These are phyloP conservation scores for Fulica atra DNA, from an alignment of 2,113 vertebrate genomes.

Conservation along the genomic window DNA sequence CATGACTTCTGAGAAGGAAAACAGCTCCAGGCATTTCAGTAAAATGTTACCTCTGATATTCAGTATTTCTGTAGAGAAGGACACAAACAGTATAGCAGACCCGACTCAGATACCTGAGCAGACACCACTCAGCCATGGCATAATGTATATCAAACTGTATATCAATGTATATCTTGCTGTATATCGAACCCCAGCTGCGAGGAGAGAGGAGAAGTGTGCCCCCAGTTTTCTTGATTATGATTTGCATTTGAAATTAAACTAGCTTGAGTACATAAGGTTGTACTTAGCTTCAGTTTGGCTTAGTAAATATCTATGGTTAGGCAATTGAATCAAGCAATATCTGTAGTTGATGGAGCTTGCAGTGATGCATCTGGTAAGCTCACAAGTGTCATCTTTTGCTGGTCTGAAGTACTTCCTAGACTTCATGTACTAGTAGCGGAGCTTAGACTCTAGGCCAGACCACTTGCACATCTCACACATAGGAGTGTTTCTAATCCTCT, in stretches of 20 bases:
- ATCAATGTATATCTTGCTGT: background rate
- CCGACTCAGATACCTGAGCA: background rate
- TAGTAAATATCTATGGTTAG: background rate
- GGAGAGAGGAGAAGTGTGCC: background rate
- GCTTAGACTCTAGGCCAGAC: background rate
- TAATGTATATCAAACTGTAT: too few relatives aligned
- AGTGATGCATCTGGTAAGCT: background rate
- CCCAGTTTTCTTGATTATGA: background rate
- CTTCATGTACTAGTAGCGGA: background rate
- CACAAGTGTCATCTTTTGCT: background rate
- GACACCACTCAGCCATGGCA: background rate
- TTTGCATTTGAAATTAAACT: background rate
- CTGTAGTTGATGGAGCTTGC: background rate
- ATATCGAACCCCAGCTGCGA: background rate
- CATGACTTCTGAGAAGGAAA: background rate
- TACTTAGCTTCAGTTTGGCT: background rate
- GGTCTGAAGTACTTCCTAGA: background rate
- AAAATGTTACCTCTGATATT: background rate
- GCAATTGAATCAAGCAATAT: background rate
- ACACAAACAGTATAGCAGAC: background rate
- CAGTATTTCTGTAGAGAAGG: background rate
- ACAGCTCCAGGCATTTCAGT: background rate
- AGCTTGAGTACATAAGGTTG: background rate
- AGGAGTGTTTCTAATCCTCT: background rate
- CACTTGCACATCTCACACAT: background rate